Conservation (phyloP, 1,140 invertebrate species). For the Eueides isabella region DNA sequence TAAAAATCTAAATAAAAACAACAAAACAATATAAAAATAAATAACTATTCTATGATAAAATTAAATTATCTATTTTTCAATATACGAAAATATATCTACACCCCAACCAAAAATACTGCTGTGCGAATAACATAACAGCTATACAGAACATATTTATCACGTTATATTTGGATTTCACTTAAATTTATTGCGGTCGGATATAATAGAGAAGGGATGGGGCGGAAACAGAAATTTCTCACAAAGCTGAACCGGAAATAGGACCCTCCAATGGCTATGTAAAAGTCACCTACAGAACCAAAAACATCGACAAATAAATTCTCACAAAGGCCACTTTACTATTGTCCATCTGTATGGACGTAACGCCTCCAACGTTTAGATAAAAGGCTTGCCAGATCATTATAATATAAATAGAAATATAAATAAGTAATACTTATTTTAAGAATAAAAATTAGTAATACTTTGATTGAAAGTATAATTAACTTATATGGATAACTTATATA, state of each 20-base stretch:
- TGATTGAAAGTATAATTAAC: no score
- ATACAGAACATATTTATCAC: neutral
- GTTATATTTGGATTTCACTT: conserved; percentile 14
- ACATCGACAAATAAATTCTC: conserved; percentile 53
- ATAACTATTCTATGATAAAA: neutral
- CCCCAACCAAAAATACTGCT: neutral
- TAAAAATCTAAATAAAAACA: conserved; percentile 2
- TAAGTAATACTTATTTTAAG: neutral
- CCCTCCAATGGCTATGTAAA: conserved; percentile 37
- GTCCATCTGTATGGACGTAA: conserved; percentile 35
- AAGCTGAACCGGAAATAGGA: conserved; percentile 39
- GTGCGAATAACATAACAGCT: neutral
- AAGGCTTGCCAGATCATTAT: neutral
- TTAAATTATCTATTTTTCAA: neutral
- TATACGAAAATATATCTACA: neutral
- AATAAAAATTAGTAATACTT: neutral
- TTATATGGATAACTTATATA: no score
- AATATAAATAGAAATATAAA: neutral
- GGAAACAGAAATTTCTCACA: conserved; percentile 33
- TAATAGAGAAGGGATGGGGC: conserved; percentile 25
- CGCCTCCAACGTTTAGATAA: neutral
- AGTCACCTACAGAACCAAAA: conserved; percentile 49
- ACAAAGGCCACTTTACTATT: conserved; percentile 49
- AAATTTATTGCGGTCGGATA: conserved; percentile 28
- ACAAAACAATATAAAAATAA: neutral